Evolutionary conservation across 2,888 invertebrate genomes (phyloP).

Genomic region (Hirtodrosophila duncani): DNA sequence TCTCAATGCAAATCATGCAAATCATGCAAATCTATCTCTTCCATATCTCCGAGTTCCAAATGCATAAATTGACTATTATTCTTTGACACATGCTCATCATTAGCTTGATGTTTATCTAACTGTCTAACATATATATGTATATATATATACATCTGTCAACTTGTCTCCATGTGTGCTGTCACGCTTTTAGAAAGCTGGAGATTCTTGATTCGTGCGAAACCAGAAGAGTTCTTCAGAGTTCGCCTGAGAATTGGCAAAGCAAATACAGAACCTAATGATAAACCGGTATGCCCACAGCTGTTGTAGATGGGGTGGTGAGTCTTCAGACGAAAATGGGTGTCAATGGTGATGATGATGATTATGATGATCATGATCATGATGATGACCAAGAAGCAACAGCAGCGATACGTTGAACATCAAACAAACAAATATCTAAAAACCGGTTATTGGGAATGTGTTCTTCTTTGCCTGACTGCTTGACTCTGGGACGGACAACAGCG

Average conservation of each 20-base stretch:
- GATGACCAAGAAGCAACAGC: slow-evolving; percentile 24
- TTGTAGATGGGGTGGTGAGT: too few relatives aligned
- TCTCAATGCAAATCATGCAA: too few relatives aligned
- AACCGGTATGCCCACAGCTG: too few relatives aligned
- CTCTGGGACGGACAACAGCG: slow-evolving; percentile 21
- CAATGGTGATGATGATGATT: too few relatives aligned
- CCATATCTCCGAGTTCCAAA: slow-evolving; percentile 2
- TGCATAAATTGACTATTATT: slow-evolving; percentile 1
- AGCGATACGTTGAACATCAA: slow-evolving; percentile 5
- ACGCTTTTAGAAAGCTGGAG: slow-evolving; percentile 25
- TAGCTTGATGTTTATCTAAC: slow-evolving; percentile 12
- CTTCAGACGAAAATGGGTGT: slow-evolving; percentile 34
- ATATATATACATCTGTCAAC: too few relatives aligned
- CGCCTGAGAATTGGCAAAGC: slow-evolving; percentile 23
- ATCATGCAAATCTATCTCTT: not conserved
- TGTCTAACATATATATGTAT: too few relatives aligned
- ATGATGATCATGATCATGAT: too few relatives aligned
- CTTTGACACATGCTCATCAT: slow-evolving; percentile 3
- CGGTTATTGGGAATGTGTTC: slow-evolving; percentile 22
- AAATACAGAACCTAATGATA: slow-evolving; percentile 8
- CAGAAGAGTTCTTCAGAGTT: slow-evolving; percentile 8
- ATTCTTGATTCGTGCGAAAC: not conserved
- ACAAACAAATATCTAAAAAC: slow-evolving; percentile 29
- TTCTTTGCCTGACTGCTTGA: not conserved
- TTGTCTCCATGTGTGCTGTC: too few relatives aligned